Base-by-base conservation (phyloP, 2,797 vertebrate species). In the Chaunax sp. region DNA sequence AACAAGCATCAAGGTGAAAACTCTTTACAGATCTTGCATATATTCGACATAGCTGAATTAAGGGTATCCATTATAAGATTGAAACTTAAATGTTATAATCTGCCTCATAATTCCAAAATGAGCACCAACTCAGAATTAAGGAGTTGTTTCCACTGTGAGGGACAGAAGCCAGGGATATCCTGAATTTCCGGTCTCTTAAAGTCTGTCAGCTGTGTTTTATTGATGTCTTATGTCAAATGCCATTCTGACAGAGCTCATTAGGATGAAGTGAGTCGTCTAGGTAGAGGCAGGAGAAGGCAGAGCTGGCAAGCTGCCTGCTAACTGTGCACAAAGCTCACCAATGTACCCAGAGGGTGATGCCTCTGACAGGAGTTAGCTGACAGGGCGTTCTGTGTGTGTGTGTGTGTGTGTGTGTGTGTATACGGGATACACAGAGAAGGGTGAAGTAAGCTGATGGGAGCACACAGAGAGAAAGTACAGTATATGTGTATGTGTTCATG, bases 341-440 rank as follows among this genome's bases (percentile, higher is more conserved):
- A 73, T 66, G 64, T 56, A 69, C 80, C 90, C 89, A 64, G 77
- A 86, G 93, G 88, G 85, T 91, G 93, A 95, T 92, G 91, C 49
- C 86, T 94, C 91, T 96, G 95, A 96, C 95, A 96, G 91, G 90
- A 83, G 64, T 89, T 78, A 89, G 93, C 94, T 94, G 87, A 94
- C 89, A 89, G 93, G 91, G 69, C 57, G 69, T 49, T 77, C 41
- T 71, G 26, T 76, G 44, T 64, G 69, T 70, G 73, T 78, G 75
- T 69, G 53, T 72, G 77, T 63, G 60, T 72, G 56, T 58, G 58
- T 60, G 61, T 50, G 54, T 54, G 69, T 59, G 68, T 59, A 45
- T 50, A 13, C n/a, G n/a, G n/a, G n/a, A n/a, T n/a, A n/a, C n/a
- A n/a, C n/a, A n/a, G n/a, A n/a, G n/a, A 62, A 28, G 52, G 68